Evolutionary conservation across 1,140 invertebrate genomes (phyloP).

Genomic region (Rhopalosiphum maidis): DNA sequence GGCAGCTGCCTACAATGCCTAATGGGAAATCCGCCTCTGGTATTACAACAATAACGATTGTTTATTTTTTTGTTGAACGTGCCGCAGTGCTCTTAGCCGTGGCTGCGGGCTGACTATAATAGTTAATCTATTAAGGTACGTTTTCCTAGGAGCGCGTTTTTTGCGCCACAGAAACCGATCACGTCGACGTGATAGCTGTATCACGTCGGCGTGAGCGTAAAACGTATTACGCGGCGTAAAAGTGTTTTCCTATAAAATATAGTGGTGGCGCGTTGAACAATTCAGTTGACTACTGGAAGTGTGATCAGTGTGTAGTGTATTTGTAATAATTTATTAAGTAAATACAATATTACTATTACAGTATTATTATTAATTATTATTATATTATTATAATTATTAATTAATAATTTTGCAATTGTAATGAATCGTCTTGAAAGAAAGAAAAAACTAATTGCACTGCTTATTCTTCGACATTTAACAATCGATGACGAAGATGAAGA

Average conservation of each 20-base stretch:
- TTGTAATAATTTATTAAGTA: conserved; percentile 37
- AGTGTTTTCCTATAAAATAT: conserved; percentile 33
- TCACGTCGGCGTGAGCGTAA: conserved; percentile 43
- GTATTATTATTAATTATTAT: conserved; percentile 44
- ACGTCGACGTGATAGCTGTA: conserved; percentile 6
- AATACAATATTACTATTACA: not conserved
- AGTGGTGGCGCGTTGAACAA: conserved; percentile 19
- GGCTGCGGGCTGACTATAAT: no score
- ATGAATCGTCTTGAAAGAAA: conserved; percentile 24
- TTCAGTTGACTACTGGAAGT: conserved; percentile 39
- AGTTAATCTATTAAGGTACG: conserved; percentile 32
- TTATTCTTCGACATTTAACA: conserved; percentile 38
- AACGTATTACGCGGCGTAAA: conserved; percentile 40
- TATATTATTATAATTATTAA: conserved; percentile 34
- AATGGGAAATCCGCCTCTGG: no score
- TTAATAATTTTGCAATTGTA: conserved; percentile 35
- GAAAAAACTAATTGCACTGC: conserved; percentile 37
- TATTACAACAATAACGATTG: no score
- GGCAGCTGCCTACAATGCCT: no score
- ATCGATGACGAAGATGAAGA: conserved; percentile 27
- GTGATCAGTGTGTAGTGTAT: conserved; percentile 27
- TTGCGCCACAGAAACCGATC: not conserved
- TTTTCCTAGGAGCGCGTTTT: conserved; percentile 41
- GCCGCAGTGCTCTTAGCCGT: no score
- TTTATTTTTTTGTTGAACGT: no score